A percentile compares a stretch with the other conserved stretches of the same genome.
Evolutionary conservation across 2,888 invertebrate species (phyloP).

Genomic region (Sipha maydis): DNA sequence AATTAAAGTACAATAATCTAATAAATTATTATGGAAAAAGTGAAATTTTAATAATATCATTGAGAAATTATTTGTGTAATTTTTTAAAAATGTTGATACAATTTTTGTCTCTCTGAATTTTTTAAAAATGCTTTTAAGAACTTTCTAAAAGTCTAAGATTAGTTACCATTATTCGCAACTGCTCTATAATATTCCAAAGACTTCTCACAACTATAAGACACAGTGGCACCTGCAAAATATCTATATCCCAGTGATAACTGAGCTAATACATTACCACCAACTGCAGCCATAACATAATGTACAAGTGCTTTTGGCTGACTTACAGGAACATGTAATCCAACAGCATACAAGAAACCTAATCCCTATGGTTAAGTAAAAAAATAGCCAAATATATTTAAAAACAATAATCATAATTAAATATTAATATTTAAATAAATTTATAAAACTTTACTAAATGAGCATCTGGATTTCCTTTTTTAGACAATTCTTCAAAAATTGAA

Average conservation of each 20-base stretch:
- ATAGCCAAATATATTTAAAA: background rate
- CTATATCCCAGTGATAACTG: conserved; percentile 98
- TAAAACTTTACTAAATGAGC: conserved; percentile 81
- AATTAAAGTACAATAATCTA: no score
- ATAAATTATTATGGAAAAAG: no score
- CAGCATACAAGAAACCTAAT: conserved; percentile 86
- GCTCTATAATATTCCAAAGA: conserved; percentile 90
- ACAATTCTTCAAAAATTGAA: conserved; percentile 80
- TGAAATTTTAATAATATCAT: no score
- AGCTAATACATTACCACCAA: conserved; percentile 91
- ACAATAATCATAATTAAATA: background rate
- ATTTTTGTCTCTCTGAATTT: no score
- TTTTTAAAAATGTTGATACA: no score
- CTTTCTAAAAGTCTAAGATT: no score
- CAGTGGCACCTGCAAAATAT: conserved; percentile 90
- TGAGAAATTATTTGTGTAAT: no score
- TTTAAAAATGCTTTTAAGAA: no score
- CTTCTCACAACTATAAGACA: conserved; percentile 88
- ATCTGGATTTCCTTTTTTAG: conserved; percentile 81
- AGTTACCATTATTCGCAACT: conserved; percentile 85
- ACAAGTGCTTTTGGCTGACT: conserved; percentile 89
- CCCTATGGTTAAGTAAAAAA: conserved; percentile 71
- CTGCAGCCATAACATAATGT: conserved; percentile 90
- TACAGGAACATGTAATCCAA: conserved; percentile 86
- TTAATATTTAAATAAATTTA: background rate